Evolutionary conservation across 2,888 invertebrate genomes (phyloP), one percentile per base, ranked within the genome.

Genomic region (Ceratothoa steindachneri): DNA sequence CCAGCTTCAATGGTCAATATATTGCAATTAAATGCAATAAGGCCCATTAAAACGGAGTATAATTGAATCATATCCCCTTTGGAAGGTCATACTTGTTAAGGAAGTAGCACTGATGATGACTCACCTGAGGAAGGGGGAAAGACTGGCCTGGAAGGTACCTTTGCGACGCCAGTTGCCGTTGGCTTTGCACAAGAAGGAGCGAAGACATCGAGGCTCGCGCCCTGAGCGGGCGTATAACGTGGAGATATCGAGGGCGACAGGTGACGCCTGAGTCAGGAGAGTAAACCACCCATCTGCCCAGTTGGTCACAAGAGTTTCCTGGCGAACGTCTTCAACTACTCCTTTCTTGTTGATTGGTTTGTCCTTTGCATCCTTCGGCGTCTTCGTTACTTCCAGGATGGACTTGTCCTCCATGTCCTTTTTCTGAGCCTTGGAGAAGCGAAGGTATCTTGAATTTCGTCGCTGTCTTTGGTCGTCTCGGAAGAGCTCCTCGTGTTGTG

Each of bases 211-310:
- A 0, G 78, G 78, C n/a, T 70, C 28, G 19, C 69, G 67, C 28
- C 72, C 53, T 15, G 75, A 71, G 24, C 73, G 27, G 69, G 75
- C 73, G 30, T 78, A 78, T 30, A 78, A 31, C 7, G 75, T 78
- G n/a, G 64, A 73, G 19, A 72, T 52, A 64, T 78, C 78, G 51
- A 78, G 73, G 29, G 70, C 78, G 27, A 78, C 75, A 9, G 78
- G 78, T 5, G 78, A 72, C 41, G 71, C 60, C 55, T 70, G 64
- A 2, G 78, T 78, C 52, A 78, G 69, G 30, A 78, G 73, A 22
- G 78, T 75, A 67, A 78, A 78, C 78, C 78, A 78, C 4, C 78
- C 60, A 69, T 78, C 75, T 12, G 78, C 67, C 75, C 78, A 75
- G 53, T 74, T 52, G 5, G 28, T 15, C 2, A 52, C 70, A 29